These are phyloP conservation scores for Muricea muricata DNA, from an alignment of 92 coral and sea anemone genomes.

Conservation along the genomic window DNA sequence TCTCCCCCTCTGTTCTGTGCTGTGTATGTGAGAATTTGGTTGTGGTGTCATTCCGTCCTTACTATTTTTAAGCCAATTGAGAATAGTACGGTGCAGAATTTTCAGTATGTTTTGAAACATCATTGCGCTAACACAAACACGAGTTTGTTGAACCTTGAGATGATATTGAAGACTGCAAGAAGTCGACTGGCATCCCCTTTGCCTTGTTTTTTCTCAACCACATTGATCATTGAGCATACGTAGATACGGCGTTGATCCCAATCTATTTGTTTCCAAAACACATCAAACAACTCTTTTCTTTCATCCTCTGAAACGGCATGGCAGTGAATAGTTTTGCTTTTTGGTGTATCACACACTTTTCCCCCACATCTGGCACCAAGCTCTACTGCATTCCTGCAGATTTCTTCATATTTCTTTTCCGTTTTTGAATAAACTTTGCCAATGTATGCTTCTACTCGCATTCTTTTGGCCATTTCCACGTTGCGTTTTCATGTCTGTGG, in stretches of 20 bases:
- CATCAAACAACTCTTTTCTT: background rate
- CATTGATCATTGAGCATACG: background rate
- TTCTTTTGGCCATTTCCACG: background rate
- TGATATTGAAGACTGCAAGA: background rate
- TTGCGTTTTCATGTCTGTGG: background rate
- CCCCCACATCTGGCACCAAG: conserved; percentile 4
- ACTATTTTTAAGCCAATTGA: background rate
- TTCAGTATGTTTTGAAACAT: background rate
- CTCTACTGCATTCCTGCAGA: background rate
- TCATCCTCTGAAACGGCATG: background rate
- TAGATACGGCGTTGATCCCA: conserved; percentile 7
- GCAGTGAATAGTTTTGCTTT: background rate
- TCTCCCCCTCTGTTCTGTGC: background rate
- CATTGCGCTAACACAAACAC: background rate
- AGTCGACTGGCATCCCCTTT: background rate
- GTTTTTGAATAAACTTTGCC: background rate
- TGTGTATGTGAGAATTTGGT: background rate
- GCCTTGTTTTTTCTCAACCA: background rate
- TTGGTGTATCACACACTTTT: background rate
- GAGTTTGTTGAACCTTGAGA: background rate
- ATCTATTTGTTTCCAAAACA: background rate
- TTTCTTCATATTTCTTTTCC: background rate
- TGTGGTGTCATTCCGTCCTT: background rate
- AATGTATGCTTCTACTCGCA: background rate
- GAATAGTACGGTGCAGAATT: background rate